A percentile compares a stretch with the other conserved stretches of the same genome.
Conservation (phyloP, 1,140 invertebrate genomes). For the Temnothorax nylanderi region DNA sequence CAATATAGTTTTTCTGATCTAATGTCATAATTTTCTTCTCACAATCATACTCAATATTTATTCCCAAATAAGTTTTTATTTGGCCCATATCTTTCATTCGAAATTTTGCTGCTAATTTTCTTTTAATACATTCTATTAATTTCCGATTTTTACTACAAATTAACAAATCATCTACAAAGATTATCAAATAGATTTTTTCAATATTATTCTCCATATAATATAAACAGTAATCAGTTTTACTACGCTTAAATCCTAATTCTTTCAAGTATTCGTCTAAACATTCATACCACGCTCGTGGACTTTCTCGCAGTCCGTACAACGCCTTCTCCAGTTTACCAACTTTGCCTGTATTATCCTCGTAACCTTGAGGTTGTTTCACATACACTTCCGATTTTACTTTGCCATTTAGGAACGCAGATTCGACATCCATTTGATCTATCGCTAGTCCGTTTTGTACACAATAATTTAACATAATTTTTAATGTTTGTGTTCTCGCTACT, state of each 20-base stretch:
- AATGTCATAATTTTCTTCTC: not conserved
- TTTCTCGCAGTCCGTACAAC: slow-evolving; percentile 37
- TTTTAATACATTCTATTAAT: slow-evolving; percentile 50
- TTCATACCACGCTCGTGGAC: slow-evolving; percentile 67
- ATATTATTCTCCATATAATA: not conserved
- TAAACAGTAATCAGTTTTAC: slow-evolving; percentile 46
- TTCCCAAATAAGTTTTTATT: not conserved
- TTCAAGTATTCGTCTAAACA: slow-evolving; percentile 50
- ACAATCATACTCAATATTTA: not conserved
- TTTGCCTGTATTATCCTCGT: not conserved
- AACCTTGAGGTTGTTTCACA: not conserved
- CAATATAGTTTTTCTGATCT: not conserved
- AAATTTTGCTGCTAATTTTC: not conserved
- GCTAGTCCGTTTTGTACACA: no score
- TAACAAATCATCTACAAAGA: slow-evolving; percentile 63
- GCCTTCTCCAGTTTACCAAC: slow-evolving; percentile 6
- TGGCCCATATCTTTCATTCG: not conserved
- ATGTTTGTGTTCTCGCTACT: no score
- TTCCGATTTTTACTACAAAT: slow-evolving; percentile 60
- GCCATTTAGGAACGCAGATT: no score
- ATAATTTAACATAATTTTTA: no score
- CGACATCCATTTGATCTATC: no score
- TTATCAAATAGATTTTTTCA: slow-evolving; percentile 5
- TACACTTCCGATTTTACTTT: no score
- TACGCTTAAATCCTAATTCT: slow-evolving; percentile 21